Base-by-base conservation (phyloP, 2,113 vertebrate genomes). In the Haliaeetus leucogaster region DNA sequence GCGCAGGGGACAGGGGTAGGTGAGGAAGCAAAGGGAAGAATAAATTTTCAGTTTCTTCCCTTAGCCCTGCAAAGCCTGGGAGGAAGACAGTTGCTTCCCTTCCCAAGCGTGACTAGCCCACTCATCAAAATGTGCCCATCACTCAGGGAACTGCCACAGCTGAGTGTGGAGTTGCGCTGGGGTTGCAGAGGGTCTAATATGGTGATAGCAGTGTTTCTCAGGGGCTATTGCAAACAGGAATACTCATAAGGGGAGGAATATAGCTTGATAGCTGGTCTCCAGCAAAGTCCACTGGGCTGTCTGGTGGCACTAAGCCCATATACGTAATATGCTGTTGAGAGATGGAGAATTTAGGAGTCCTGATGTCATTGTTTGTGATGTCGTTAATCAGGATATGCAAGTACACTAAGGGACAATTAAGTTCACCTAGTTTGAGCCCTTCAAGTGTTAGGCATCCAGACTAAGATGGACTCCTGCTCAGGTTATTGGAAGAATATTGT, bases 61-160 rank as follows among this genome's bases (percentile, higher is more conserved):
- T 52, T 43, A 74, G 19, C 8, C 10, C 55, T 40, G n/a, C 30
- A 61, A 7, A 67, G 6, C 18, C 43, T 0, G 2, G 20, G 32
- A 74, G 17, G 36, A n/a, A 50, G 19, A 3, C 0, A 1, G 25
- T n/a, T 61, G 30, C 13, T 53, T 27, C 43, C 38, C 16, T 45
- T 30, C 40, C 50, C 40, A 2, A 7, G 23, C 2, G 2, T 74
- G 47, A 80, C 21, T 26, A 38, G 19, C 43, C 1, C 1, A 50
- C 18, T 6, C 32, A 16, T 27, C 4, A 2, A 5, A 21, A 34
- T 68, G n/a, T 43, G 48, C 6, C 48, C 2, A 0, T 21, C 25
- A 12, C n/a, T 40, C 38, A 32, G 34, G 52, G n/a, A 38, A 48
- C 45, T 34, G 21, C n/a, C 13, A 38, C 2, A 3, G n/a, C 40